Evolutionary conservation across 2,113 vertebrate species (phyloP), one percentile per base, ranked within the genome.

Genomic region (Harpagus bidentatus): DNA sequence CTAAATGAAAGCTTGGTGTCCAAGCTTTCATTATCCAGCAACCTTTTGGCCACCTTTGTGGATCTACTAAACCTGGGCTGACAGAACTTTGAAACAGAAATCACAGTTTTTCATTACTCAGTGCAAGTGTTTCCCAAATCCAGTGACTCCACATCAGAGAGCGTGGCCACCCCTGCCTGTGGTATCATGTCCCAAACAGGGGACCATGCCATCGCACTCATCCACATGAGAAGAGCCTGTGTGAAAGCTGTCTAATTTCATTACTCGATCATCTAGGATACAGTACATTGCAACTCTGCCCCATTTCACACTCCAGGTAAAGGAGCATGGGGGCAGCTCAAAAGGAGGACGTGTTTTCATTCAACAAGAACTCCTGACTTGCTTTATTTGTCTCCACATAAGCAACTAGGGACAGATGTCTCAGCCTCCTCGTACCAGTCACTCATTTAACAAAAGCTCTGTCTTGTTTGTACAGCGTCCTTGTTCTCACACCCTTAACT

Each of bases 351-450:
- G 2, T 47, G 59, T 62, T 83, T 92, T 74, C 72, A 74, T 55
- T 78, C 47, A 43, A 11, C 22, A 29, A 19, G 5, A 93, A 45
- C 62, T 82, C 48, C 84, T 36, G 40, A 40, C 23, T 86, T 50
- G 74, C 36, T 76, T 36, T 53, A 38, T 92, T 92, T 83, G 28
- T 43, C 50, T 43, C 32, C 47, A 38, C 5, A 5, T 38, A 86
- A 67, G 56, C 50, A 6, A 29, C 26, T 55, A 22, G 32, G 55
- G 90, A 12, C 92, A 82, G 95, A 91, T 79, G 90, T 38, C 82
- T 79, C 63, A 43, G 65, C 72, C 92, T 88, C 70, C 76, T 93
- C 29, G 95, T 95, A 92, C 95, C 95, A 96, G 96, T 71, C 92
- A 84, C 86, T 83, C 66, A 47, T 45, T 43, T 32, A 82, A 31